Evolutionary conservation across 2,888 invertebrate species (phyloP), one percentile per base, ranked within the genome.

Genomic region (Callosobruchus maculatus): DNA sequence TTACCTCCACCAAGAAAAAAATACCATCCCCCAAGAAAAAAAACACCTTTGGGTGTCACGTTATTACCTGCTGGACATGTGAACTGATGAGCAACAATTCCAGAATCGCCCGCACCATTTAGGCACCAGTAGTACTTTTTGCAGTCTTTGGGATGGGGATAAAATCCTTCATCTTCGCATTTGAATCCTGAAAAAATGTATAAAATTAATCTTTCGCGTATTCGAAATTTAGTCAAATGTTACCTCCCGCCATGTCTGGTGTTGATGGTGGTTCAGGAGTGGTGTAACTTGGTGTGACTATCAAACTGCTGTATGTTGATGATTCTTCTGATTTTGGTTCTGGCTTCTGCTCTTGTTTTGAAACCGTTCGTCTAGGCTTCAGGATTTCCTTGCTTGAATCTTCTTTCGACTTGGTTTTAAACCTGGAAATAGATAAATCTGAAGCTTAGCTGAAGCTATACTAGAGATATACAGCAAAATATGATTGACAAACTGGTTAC

Each of bases 41-140:
- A n/a, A n/a, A n/a, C n/a, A n/a, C n/a, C n/a, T n/a, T n/a, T n/a
- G n/a, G n/a, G n/a, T n/a, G n/a, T n/a, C n/a, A n/a, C n/a, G n/a
- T 7, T 26, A 7, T 85, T 88, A 93, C 93, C 94, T 74, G 97
- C 95, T 3, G 97, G 97, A 84, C 97, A 97, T 0, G 96, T 97
- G 85, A 97, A 97, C 84, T 95, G 94, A 88, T 97, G 96, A 0
- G 96, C 96, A 3, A 97, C 94, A 71, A 97, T 93, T 77, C 97
- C 97, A 21, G 96, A 89, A 82, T 96, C 94, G 0, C 96, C 95
- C 0, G 96, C 94, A 2, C 95, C 95, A 84, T 96, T 96, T 78
- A 97, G 88, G 84, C 97, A 97, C 97, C 97, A 97, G 88, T 95
- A 97, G 84, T 97, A 97, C 85, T 97, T 97, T 86, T 96, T 96